Evolutionary conservation across 2,797 vertebrate species (phyloP), one percentile per base, ranked within the genome.

Genomic region (Enteromius anoplus): DNA sequence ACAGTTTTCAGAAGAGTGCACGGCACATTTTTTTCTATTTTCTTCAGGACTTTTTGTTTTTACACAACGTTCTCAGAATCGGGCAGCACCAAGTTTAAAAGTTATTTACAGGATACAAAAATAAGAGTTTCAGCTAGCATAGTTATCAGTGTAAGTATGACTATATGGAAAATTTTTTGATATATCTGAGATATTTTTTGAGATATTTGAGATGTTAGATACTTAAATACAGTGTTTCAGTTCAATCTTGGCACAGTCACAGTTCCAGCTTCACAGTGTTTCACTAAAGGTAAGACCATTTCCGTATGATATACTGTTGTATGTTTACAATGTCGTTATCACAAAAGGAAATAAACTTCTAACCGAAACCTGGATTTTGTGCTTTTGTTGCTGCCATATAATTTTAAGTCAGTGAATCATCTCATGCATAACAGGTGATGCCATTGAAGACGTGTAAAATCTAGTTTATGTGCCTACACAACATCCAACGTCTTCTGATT

Each of bases 1-100:
- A 92, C 91, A 91, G 92, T 91, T 91, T 93, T 91, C 87, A 90
- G 72, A 89, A 26, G 77, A 88, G 90, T 92, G 84, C 89, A 91
- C 89, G 91, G 83, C 88, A 82, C 82, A 86, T 40, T 80, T 75
- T 40, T 69, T 55, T 34, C 40, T 79, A 66, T 83, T 80, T 65
- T 80, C 73, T 55, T 68, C 6, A 2, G 45, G 45, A 19, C 9
- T 26, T 53, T 53, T 55, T 21, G 3, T 17, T 37, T 70, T 62
- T 60, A 40, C 42, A 64, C 32, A 32, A 75, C 12, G 62, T 62
- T 71, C 42, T 78, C 47, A 75, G 68, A 78, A 77, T 84, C 66
- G 66, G 84, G 81, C 82, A 88, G 87, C 85, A 89, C 91, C 68
- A 32, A 85, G 88, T 89, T 87, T n/a, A 81, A 91, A 87, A 88